Evolutionary conservation across 2,888 invertebrate species (phyloP).

Genomic region (Falcaria lacertinaria): DNA sequence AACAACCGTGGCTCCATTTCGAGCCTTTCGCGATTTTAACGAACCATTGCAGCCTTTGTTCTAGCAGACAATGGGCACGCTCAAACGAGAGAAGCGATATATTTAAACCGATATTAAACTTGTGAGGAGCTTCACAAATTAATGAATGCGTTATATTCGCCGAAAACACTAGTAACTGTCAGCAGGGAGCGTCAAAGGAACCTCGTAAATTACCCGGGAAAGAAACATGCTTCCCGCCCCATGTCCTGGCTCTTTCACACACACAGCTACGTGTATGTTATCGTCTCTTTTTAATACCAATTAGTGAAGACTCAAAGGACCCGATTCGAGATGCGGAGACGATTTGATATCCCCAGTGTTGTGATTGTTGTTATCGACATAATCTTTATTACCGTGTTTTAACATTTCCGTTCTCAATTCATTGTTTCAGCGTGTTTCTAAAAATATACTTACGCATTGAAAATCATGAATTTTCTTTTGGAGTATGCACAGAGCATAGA

Average conservation of each 20-base stretch:
- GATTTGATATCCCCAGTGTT: slow-evolving; percentile 28
- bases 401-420: too few relatives aligned
- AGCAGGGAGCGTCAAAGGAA: slow-evolving; percentile 44
- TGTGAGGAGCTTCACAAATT: slow-evolving; percentile 49
- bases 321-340: slow-evolving; percentile 28
- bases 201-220: slow-evolving; percentile 51
- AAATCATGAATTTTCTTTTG: too few relatives aligned
- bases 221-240: slow-evolving; percentile 72
- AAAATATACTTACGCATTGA: too few relatives aligned
- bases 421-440: too few relatives aligned
- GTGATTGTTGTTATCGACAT: slow-evolving; percentile 12
- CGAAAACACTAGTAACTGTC: slow-evolving; percentile 56
- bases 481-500: too few relatives aligned
- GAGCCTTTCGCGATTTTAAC: slow-evolving; percentile 40
- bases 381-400: neutral
- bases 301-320: slow-evolving; percentile 56
- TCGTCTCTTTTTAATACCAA: slow-evolving; percentile 48
- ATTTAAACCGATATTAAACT: slow-evolving; percentile 44
- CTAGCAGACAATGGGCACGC: slow-evolving; percentile 20
- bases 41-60: slow-evolving; percentile 71
- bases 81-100: slow-evolving; percentile 46
- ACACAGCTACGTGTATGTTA: slow-evolving; percentile 14
- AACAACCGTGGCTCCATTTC: slow-evolving; percentile 18
- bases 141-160: slow-evolving; percentile 64
- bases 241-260: slow-evolving; percentile 35